phyloP scores from a whole-genome alignment of 2,888 invertebrate species.

The Troides aeacus region DNA sequence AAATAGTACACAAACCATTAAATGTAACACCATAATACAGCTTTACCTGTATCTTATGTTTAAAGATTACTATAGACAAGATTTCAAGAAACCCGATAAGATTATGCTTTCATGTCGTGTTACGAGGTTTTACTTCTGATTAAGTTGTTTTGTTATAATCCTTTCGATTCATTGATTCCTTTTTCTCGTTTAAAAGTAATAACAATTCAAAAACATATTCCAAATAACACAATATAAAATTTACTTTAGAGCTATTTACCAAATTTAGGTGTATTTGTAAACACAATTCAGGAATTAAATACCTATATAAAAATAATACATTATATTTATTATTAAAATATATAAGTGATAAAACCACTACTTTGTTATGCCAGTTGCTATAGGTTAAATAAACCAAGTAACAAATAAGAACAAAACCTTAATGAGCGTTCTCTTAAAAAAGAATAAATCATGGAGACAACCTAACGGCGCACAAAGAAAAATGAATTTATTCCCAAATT shows the following conservation, averaged over 20 bases:
- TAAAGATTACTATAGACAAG: slow-evolving; percentile 10
- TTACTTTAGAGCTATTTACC: no score
- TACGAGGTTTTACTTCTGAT: not conserved
- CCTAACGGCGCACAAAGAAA: slow-evolving; percentile 66
- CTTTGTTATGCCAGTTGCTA: not conserved
- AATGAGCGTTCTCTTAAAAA: not conserved
- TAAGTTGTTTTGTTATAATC: not conserved
- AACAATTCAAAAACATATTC: not conserved
- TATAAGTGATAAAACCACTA: no score
- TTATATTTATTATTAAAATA: no score
- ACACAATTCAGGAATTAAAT: no score
- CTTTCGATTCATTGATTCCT: no score
- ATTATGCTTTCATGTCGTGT: not conserved
- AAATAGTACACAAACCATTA: not conserved
- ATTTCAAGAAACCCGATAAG: slow-evolving; percentile 16
- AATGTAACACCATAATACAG: not conserved
- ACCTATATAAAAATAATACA: no score
- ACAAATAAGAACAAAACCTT: not conserved
- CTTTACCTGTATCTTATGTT: slow-evolving; percentile 4
- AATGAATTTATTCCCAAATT: slow-evolving; percentile 46
- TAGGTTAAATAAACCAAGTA: not conserved
- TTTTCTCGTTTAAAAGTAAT: not conserved
- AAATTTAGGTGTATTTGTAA: no score
- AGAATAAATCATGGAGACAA: slow-evolving; percentile 37
- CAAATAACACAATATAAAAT: no score